Base-by-base conservation (phyloP, 1,140 invertebrate genomes). In the Drosophila neocordata region DNA sequence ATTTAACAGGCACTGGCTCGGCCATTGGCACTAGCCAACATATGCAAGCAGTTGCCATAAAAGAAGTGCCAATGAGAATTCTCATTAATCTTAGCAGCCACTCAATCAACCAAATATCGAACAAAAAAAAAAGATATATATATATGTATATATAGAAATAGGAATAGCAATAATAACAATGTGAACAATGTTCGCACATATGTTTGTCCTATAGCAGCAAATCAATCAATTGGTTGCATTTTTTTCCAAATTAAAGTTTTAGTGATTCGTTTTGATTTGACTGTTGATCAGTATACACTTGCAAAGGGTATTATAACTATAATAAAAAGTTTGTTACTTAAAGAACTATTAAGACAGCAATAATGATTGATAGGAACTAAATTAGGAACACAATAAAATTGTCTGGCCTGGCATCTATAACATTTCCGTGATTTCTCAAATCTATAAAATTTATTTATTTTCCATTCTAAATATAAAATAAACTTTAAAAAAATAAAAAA, bases 81-180 rank as follows among this genome's bases (percentile, higher is more conserved):
- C 64, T 63, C 63, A 82, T 83, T 77, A 77, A 77, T 75, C 67
- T 67, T 67, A 3, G 27, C 15, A 59, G 27, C 13, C 73, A 79
- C 70, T 81, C 77, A 79, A 79, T 79, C 79, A 79, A 27, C 20
- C 41, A 55, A 62, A 69, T 55, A 64, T 48, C 22, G 22, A 24
- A 24, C 2, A 1, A 24, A 2, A 24, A 2, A 24, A 1, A 24
- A 24, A 24, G 22, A 69, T 64, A 44, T 31, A 56, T 63, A 56
- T 56, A 41, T 15, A 56, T 63, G 35, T 56, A 41, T 15, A 15
- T 41, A 48, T 20, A 18, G 0, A 1, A 7, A 48, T 20, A 20
- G 5, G 41, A 48, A 48, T 20, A 18, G 41, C 7, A 56, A 35
- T 56, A 56, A 56, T 35, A 56, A 31, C 27, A 35, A 55, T 34